Conservation (phyloP, 2,797 vertebrate species). For the Hydrophis major region DNA sequence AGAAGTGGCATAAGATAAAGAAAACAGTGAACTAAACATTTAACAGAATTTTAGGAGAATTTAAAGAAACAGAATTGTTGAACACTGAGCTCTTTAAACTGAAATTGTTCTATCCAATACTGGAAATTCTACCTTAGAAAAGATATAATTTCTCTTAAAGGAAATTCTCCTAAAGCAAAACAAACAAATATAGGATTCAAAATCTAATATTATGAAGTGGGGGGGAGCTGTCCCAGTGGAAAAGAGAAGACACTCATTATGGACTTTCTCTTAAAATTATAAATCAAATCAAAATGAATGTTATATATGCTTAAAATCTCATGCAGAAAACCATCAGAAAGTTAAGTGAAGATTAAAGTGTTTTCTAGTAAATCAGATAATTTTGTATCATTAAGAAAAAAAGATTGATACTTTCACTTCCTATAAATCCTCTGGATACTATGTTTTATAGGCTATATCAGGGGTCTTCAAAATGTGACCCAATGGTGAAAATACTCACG, state of each 20-base stretch:
- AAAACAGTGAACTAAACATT: slow-evolving; percentile 8
- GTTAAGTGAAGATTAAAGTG: neutral
- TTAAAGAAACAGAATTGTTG: slow-evolving; percentile 13
- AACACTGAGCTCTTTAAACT: neutral
- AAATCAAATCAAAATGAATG: neutral
- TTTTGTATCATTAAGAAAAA: neutral
- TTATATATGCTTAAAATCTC: neutral
- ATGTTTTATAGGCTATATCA: neutral
- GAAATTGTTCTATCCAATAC: neutral
- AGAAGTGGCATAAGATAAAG: slow-evolving; percentile 8
- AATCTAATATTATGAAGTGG: slow-evolving; percentile 30
- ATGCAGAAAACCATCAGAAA: slow-evolving; percentile 1
- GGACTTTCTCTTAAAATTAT: slow-evolving; percentile 28
- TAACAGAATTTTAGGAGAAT: slow-evolving; percentile 12
- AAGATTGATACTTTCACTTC: neutral
- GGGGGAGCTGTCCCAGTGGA: neutral
- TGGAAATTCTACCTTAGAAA: slow-evolving; percentile 38
- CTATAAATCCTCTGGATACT: neutral
- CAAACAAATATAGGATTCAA: slow-evolving; percentile 35
- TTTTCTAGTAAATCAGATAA: neutral
- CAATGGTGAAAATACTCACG: too few relatives aligned
- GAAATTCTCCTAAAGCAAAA: slow-evolving; percentile 20
- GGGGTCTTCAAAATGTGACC: neutral
- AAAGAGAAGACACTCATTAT: neutral
- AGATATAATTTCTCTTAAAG: slow-evolving; percentile 53